Evolutionary conservation across 2,888 invertebrate species (phyloP), one percentile per base, ranked within the genome.

Genomic region (Galerucella nymphaeae): DNA sequence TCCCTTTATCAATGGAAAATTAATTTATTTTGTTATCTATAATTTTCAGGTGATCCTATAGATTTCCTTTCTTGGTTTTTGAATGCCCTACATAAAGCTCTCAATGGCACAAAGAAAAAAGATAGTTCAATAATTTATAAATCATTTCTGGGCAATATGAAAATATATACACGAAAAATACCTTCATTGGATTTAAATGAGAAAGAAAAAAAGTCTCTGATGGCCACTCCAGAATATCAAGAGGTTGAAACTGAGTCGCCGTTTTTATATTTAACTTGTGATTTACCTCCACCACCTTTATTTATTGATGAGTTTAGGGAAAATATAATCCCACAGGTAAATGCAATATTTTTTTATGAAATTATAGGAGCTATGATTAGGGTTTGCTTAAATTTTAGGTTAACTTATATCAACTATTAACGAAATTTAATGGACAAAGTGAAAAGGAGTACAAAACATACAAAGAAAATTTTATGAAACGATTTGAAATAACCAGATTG

Each of bases 361-460:
- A 38, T 38, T 38, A 38, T 38, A 38, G 30, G 30, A 38, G 9
- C 30, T 38, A 9, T 38, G 9, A 38, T 9, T 38, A 8, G 8
- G 1, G 8, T 38, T 38, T 38, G 30, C 30, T 38, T 38, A 9
- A 38, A 38, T 87, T 88, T 42, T 85, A 95, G 93, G 96, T 97
- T 0, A 99, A 98, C 85, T 89, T 99, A 45, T 97, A 96, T 84
- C 96, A 95, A 76, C 88, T 99, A 38, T 88, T 99, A 71, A 93
- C 94, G 55, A 99, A 99, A 87, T 99, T 99, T 86, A 99, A 99
- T 86, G 98, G 98, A 0, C 91, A 94, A 77, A 89, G 92, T 5
- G 98, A 99, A 81, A 99, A 98, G 86, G 99, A 99, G 85, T 99
- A 99, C 87, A 99, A 99, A 88, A 99, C 99, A 0, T 98, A 99